Percentiles rank a stretch among this genome's conserved stretches.
Evolutionary conservation across 2,797 vertebrate genomes (phyloP).

Genomic region (Remorina albescens): DNA sequence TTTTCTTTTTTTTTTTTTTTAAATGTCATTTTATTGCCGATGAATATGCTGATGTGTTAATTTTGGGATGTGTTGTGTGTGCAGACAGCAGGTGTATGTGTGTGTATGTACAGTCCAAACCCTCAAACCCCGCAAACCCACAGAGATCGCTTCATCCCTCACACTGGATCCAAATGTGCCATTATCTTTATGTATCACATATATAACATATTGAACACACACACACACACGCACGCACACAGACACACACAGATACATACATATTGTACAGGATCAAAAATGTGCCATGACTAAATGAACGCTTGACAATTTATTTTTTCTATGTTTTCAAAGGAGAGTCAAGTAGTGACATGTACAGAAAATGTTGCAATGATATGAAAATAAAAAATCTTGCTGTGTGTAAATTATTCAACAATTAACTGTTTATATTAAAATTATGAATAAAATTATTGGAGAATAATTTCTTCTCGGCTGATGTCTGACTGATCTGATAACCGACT

Average conservation of each 20-base stretch:
- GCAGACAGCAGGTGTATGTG: slow-evolving; percentile 67
- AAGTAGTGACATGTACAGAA: slow-evolving; percentile 92
- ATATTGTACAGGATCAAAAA: slow-evolving; percentile 86
- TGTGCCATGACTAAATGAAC: slow-evolving; percentile 88
- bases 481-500: too few species aligned
- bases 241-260: slow-evolving; percentile 61
- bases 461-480: slow-evolving; percentile 46
- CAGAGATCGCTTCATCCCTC: slow-evolving; percentile 74
- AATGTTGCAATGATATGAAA: slow-evolving; percentile 89
- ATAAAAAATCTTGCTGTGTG: slow-evolving; percentile 92
- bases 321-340: slow-evolving; percentile 91
- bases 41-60: slow-evolving; percentile 76
- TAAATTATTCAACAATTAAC: slow-evolving; percentile 96
- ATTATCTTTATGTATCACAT: slow-evolving; percentile 78
- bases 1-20: too few species aligned
- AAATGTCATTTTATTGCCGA: slow-evolving; percentile 70
- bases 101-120: slow-evolving; percentile 70
- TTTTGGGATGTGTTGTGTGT: slow-evolving; percentile 75
- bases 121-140: slow-evolving; percentile 52
- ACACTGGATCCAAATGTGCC: slow-evolving; percentile 88
- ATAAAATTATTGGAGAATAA: slow-evolving; percentile 92
- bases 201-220: slow-evolving; percentile 61
- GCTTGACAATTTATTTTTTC: slow-evolving; percentile 90
- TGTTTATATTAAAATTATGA: slow-evolving; percentile 99
- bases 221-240: slow-evolving; percentile 44